Percentiles rank a stretch among this genome's conserved stretches.
These are phyloP conservation scores for Cyprinodon tularosa DNA, from an alignment of 2,113 vertebrate genomes.

Conservation along the genomic window DNA sequence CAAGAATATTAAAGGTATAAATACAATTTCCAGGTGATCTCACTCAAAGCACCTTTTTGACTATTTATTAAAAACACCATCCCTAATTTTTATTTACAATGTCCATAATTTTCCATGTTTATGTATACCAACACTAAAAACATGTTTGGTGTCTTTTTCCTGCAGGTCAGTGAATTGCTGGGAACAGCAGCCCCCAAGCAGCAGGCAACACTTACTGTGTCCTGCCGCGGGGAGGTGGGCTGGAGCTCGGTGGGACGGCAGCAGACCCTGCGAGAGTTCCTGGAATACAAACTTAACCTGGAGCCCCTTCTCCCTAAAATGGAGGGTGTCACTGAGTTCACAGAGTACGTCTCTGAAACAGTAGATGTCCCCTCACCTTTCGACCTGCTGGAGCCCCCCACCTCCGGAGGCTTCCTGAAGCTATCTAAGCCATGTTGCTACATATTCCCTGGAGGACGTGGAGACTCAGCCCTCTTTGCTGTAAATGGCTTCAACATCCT, in stretches of 20 bases:
- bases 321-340: constrained; percentile 95
- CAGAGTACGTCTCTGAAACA: constrained; percentile 95
- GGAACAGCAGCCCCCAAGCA: constrained; percentile 84
- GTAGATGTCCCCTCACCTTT: constrained; percentile 94
- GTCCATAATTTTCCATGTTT: background rate
- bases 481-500: constrained; percentile 98
- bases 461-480: constrained; percentile 97
- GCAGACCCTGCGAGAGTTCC: constrained; percentile 80
- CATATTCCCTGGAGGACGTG: constrained; percentile 97
- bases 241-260: constrained; percentile 88
- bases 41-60: too few species aligned
- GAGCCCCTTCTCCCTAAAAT: constrained; percentile 88
- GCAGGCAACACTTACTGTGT: constrained; percentile 91
- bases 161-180: constrained; percentile 86
- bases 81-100: too few species aligned
- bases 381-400: constrained; percentile 94
- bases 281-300: constrained; percentile 89
- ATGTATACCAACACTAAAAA: constrained; percentile 11
- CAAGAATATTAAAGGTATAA: too few species aligned
- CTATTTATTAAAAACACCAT: too few species aligned
- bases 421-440: constrained; percentile 98
- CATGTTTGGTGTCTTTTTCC: constrained; percentile 49
- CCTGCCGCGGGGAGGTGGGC: constrained; percentile 89
- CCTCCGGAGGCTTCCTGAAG: constrained; percentile 96
- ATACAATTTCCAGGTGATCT: too few species aligned